Percentiles rank a stretch among this genome's conserved stretches.
phyloP scores from a whole-genome alignment of 2,113 vertebrate species.

The Hippocampus abdominalis region DNA sequence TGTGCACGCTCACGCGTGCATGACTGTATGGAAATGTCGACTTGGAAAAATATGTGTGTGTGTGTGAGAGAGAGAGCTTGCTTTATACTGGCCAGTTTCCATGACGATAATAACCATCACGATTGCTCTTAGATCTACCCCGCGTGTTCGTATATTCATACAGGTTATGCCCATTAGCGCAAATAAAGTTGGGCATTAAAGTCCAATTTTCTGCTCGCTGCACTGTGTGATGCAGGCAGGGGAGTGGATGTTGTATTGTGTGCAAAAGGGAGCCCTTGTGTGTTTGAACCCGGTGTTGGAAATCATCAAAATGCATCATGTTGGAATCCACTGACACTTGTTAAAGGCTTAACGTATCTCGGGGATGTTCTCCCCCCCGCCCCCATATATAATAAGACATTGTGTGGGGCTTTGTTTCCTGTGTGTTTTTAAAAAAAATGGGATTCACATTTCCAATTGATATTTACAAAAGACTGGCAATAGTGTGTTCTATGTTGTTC shows the following conservation, averaged over 20 bases:
- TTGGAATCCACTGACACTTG: neutral
- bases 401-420: no score
- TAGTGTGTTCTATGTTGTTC: no score
- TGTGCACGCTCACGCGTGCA: constrained; percentile 12
- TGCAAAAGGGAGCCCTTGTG: neutral
- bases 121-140: constrained; percentile 36
- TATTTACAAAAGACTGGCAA: no score
- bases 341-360: neutral
- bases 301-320: neutral
- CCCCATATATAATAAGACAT: neutral
- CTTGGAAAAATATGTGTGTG: constrained; percentile 12
- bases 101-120: constrained; percentile 72
- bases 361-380: no score
- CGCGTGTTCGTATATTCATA: constrained; percentile 14
- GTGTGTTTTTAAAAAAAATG: no score
- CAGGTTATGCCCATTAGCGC: constrained; percentile 28
- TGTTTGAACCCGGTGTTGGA: neutral
- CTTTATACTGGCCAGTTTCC: constrained; percentile 64
- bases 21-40: constrained; percentile 24
- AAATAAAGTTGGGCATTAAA: constrained; percentile 19
- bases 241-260: constrained; percentile 3
- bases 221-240: neutral
- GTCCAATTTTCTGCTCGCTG: constrained; percentile 16
- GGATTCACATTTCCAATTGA: neutral
- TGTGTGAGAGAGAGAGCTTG: constrained; percentile 23